Percentiles rank a stretch among this genome's conserved stretches.
Evolutionary conservation across 2,113 vertebrate genomes (phyloP).

Genomic region (Tonatia bakeri): DNA sequence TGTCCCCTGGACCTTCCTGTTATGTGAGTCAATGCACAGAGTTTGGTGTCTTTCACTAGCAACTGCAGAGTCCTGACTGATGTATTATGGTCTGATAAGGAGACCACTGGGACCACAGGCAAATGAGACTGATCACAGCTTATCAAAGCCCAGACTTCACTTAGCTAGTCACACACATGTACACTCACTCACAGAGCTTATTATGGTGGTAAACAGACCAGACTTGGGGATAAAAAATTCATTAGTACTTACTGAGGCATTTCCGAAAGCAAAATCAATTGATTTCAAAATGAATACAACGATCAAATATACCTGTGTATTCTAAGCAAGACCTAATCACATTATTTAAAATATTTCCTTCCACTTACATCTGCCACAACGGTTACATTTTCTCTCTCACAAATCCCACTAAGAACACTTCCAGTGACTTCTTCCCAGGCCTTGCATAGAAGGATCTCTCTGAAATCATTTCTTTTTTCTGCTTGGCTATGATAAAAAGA

Average conservation of each 20-base stretch:
- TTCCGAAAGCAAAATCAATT: background rate
- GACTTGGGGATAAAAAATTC: background rate
- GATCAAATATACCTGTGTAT: background rate
- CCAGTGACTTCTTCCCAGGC: background rate
- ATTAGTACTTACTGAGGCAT: background rate
- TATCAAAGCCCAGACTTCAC: background rate
- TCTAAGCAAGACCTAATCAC: background rate
- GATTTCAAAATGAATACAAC: background rate
- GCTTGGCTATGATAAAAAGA: constrained; percentile 18
- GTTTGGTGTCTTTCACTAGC: background rate
- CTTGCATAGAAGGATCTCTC: background rate
- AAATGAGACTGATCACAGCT: background rate
- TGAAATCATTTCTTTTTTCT: background rate
- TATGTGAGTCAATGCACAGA: background rate
- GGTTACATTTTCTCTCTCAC: background rate
- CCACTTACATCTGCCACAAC: background rate
- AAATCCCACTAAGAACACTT: background rate
- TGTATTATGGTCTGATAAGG: background rate
- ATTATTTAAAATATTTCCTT: background rate
- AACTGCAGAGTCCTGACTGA: background rate
- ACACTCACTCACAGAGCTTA: background rate
- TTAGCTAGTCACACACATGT: background rate
- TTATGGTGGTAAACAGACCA: background rate
- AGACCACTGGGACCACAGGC: background rate
- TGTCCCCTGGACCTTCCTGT: background rate